Conservation (phyloP, 2,888 invertebrate species). For the Ichneumon xanthorius region DNA sequence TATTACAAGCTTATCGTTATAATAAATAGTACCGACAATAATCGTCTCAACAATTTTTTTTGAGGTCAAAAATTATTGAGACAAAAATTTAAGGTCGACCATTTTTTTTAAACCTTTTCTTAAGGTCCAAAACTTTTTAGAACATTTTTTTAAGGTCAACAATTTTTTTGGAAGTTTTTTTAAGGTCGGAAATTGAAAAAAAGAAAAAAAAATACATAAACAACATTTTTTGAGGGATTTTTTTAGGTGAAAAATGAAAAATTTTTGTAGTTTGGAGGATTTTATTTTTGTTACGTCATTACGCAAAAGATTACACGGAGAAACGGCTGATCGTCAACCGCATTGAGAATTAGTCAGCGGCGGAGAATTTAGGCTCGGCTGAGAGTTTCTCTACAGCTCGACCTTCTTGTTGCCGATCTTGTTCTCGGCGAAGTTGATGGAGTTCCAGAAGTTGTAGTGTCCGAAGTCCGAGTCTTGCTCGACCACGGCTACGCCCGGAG, state of each 20-base stretch:
- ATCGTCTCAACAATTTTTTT: too few relatives aligned
- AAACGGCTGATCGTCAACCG: not conserved
- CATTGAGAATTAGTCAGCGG: not conserved
- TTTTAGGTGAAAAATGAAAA: not conserved
- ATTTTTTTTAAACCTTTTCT: not conserved
- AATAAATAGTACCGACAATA: too few relatives aligned
- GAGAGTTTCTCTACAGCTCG: conserved; percentile 61
- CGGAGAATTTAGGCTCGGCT: not conserved
- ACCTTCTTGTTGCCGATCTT: conserved; percentile 83
- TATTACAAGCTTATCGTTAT: too few relatives aligned
- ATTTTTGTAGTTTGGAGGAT: not conserved
- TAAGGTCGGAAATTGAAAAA: not conserved
- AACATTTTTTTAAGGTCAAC: not conserved
- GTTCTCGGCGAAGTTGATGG: conserved; percentile 87
- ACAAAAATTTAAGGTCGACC: too few relatives aligned
- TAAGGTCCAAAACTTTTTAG: not conserved
- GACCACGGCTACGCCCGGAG: conserved; percentile 85
- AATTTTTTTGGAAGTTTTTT: not conserved
- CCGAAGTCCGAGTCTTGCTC: conserved; percentile 85
- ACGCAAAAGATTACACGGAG: not conserved
- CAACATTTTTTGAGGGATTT: not conserved
- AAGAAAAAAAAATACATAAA: not conserved
- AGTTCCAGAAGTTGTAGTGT: conserved; percentile 88
- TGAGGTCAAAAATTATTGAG: too few relatives aligned
- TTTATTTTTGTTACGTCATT: not conserved